These are phyloP conservation scores for Porites rus DNA, from an alignment of 92 coral and sea anemone species.

Conservation along the genomic window DNA sequence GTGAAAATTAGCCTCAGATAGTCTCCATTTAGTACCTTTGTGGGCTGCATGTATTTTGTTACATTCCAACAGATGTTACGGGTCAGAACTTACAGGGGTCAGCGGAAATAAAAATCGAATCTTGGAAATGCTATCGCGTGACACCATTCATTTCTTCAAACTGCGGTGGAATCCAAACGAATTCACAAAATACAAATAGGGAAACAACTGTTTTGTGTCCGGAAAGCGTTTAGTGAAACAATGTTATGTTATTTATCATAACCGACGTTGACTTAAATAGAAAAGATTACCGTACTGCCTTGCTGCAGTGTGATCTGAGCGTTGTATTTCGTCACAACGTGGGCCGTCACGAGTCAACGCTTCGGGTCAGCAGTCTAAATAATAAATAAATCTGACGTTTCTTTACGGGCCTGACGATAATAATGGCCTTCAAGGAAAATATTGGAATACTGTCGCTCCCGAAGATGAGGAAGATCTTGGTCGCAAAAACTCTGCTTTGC, in stretches of 20 bases:
- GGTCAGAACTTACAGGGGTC: neutral
- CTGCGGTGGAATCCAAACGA: too few relatives aligned
- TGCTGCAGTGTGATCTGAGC: neutral
- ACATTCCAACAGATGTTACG: slow-evolving; percentile 7
- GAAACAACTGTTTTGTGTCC: too few relatives aligned
- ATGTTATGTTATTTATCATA: too few relatives aligned
- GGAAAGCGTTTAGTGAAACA: too few relatives aligned
- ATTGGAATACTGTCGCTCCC: slow-evolving; percentile 4
- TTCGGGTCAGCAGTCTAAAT: neutral
- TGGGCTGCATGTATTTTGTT: neutral
- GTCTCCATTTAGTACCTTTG: neutral
- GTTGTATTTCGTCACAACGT: neutral
- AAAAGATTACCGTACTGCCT: neutral
- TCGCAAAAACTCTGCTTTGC: neutral
- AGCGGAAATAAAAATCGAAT: neutral
- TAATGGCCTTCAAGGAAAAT: neutral
- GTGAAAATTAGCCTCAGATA: neutral
- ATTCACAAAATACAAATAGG: too few relatives aligned
- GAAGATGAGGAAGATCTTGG: neutral
- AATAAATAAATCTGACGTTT: slow-evolving; percentile 5
- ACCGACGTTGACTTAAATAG: neutral
- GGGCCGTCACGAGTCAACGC: neutral
- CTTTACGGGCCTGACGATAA: too few relatives aligned
- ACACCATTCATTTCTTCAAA: too few relatives aligned
- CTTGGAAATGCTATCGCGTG: too few relatives aligned